A percentile compares a stretch with the other conserved stretches of the same genome.
Evolutionary conservation across 2,888 invertebrate genomes (phyloP).

Genomic region (Athalia cordata): DNA sequence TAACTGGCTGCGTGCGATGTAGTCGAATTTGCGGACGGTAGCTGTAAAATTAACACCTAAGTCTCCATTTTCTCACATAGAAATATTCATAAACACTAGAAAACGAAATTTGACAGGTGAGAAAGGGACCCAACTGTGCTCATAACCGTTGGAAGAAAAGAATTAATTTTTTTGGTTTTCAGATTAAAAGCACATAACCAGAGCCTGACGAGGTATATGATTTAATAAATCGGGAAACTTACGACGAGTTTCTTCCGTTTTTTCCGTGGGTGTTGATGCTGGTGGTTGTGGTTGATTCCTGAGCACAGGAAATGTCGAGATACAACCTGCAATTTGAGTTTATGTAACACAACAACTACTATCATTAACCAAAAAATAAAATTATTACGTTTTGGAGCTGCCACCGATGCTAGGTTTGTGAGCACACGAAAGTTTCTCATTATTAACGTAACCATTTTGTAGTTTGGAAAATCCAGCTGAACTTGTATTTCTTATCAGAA

Average conservation of each 20-base stretch:
- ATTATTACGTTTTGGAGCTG: slow-evolving; percentile 35
- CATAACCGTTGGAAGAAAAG: neutral
- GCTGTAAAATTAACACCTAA: slow-evolving; percentile 64
- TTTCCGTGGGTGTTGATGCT: neutral
- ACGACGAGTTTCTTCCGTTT: slow-evolving; percentile 42
- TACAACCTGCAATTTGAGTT: slow-evolving; percentile 37
- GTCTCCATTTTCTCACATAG: neutral
- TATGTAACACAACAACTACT: slow-evolving; percentile 32
- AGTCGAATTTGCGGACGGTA: slow-evolving; percentile 71
- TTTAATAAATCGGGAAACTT: neutral
- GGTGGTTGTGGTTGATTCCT: slow-evolving; percentile 31
- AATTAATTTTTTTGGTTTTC: neutral
- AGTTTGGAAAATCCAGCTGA: neutral
- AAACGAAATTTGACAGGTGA: slow-evolving; percentile 4
- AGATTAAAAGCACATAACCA: neutral
- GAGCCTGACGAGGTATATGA: neutral
- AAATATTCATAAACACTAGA: neutral
- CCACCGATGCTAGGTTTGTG: slow-evolving; percentile 24
- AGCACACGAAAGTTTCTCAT: slow-evolving; percentile 38
- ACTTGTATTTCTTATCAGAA: too few relatives aligned
- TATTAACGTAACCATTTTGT: slow-evolving; percentile 32
- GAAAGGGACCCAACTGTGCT: neutral
- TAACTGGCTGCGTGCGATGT: slow-evolving; percentile 69
- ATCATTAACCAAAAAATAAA: slow-evolving; percentile 11
- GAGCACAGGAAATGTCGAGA: slow-evolving; percentile 26